Evolutionary conservation across 1,140 invertebrate genomes (phyloP).

Genomic region (Rhopalosiphum maidis): DNA sequence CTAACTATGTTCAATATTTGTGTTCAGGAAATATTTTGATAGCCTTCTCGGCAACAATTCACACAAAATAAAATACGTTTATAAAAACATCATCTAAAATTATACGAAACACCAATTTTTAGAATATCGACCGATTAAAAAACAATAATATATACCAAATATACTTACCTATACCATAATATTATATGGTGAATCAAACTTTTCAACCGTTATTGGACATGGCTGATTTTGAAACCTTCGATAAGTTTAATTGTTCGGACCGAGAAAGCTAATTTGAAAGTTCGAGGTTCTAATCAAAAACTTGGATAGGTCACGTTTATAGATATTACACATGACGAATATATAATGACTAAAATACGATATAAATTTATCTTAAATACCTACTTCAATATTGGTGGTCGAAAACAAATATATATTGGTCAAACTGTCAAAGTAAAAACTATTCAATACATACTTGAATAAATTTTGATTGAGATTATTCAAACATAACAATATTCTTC

Average conservation of each 20-base stretch:
- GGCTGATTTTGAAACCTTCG: constrained; percentile 12
- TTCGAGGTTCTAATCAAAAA: constrained; percentile 13
- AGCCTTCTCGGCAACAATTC: no score
- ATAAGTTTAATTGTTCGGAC: neutral
- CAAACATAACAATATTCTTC: neutral
- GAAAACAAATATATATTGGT: neutral
- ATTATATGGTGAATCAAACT: neutral
- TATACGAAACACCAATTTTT: neutral
- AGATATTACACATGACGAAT: neutral
- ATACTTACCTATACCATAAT: neutral
- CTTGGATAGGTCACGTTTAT: neutral
- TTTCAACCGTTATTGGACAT: neutral
- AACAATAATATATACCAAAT: neutral
- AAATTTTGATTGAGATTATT: neutral
- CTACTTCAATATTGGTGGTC: neutral
- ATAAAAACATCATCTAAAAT: no score
- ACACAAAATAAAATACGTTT: no score
- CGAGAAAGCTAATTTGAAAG: neutral
- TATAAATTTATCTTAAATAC: neutral
- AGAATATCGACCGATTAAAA: neutral
- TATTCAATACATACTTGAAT: neutral
- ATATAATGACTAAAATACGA: neutral
- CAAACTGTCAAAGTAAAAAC: neutral
- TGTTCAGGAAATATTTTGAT: no score
- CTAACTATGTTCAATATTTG: no score